phyloP scores from a whole-genome alignment of 2,113 vertebrate genomes.

The Pelobates fuscus region DNA sequence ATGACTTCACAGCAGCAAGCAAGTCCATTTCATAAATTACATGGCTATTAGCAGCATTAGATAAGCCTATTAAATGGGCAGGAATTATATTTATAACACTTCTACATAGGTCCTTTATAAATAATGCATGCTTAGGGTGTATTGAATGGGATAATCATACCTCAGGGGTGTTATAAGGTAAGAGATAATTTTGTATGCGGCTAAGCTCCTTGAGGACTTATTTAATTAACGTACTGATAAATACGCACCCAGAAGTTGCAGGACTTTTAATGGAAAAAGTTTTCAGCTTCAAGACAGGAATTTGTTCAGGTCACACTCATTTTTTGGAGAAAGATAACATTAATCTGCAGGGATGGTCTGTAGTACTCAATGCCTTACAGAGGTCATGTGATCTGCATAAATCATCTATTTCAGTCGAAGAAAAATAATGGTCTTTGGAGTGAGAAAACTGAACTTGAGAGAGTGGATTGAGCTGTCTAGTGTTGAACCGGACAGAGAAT shows the following conservation, averaged over 20 bases:
- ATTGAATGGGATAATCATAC: slow-evolving; percentile 34
- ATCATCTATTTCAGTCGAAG: slow-evolving; percentile 16
- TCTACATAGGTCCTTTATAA: slow-evolving; percentile 24
- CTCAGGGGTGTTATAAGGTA: slow-evolving; percentile 32
- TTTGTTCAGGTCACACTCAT: slow-evolving; percentile 18
- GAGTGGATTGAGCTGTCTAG: slow-evolving; percentile 1
- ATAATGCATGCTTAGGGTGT: slow-evolving; percentile 39
- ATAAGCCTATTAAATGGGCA: slow-evolving; percentile 41
- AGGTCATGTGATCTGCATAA: slow-evolving; percentile 23
- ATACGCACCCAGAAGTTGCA: slow-evolving; percentile 20
- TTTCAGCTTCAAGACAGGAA: slow-evolving; percentile 1
- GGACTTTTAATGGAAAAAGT: slow-evolving; percentile 42
- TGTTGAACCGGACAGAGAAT: slow-evolving; percentile 12
- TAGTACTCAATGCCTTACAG: neutral
- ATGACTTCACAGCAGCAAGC: slow-evolving; percentile 41
- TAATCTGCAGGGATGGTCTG: slow-evolving; percentile 8
- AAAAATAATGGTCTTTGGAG: slow-evolving; percentile 3
- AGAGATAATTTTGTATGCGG: slow-evolving; percentile 4
- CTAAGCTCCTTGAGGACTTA: slow-evolving; percentile 7
- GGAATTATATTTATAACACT: slow-evolving; percentile 43
- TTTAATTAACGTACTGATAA: slow-evolving; percentile 28
- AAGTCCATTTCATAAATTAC: slow-evolving; percentile 43
- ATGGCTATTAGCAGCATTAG: slow-evolving; percentile 42
- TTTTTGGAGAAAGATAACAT: slow-evolving; percentile 18
- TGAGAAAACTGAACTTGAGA: slow-evolving; percentile 14